These are phyloP conservation scores for Crocallis elinguaria DNA, from an alignment of 2,888 invertebrate species.

Conservation along the genomic window DNA sequence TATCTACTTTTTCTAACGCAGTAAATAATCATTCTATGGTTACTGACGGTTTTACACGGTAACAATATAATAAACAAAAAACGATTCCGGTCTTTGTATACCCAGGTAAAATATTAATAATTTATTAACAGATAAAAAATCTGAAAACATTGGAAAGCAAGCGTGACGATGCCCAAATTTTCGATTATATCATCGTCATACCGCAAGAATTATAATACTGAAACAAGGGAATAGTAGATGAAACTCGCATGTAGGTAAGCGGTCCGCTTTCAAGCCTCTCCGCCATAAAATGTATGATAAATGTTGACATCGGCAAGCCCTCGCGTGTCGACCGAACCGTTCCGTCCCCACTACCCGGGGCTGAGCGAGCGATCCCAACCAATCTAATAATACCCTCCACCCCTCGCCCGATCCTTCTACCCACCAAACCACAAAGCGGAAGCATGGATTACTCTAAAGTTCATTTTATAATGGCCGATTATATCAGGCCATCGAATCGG, in stretches of 20 bases:
- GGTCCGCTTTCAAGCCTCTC: slow-evolving; percentile 71
- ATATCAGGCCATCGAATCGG: slow-evolving; percentile 67
- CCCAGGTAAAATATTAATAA: slow-evolving; percentile 32
- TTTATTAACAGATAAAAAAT: slow-evolving; percentile 26
- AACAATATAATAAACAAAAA: slow-evolving; percentile 4
- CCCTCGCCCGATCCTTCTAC: slow-evolving; percentile 44
- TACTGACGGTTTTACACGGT: neutral
- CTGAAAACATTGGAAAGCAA: slow-evolving; percentile 11
- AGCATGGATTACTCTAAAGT: slow-evolving; percentile 46
- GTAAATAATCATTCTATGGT: slow-evolving; percentile 1
- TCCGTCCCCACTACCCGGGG: slow-evolving; percentile 76
- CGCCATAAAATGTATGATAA: slow-evolving; percentile 80
- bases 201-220: slow-evolving; percentile 39
- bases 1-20: no score
- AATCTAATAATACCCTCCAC: slow-evolving; percentile 54
- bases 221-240: slow-evolving; percentile 49
- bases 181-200: slow-evolving; percentile 7
- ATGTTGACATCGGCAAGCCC: slow-evolving; percentile 75
- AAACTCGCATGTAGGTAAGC: slow-evolving; percentile 69
- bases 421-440: slow-evolving; percentile 44
- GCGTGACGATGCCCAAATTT: slow-evolving; percentile 21
- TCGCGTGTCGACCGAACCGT: slow-evolving; percentile 73
- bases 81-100: slow-evolving; percentile 2
- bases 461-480: slow-evolving; percentile 60
- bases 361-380: slow-evolving; percentile 66